Base-by-base conservation (phyloP, 2,113 vertebrate genomes). In the Nycticorax nycticorax region DNA sequence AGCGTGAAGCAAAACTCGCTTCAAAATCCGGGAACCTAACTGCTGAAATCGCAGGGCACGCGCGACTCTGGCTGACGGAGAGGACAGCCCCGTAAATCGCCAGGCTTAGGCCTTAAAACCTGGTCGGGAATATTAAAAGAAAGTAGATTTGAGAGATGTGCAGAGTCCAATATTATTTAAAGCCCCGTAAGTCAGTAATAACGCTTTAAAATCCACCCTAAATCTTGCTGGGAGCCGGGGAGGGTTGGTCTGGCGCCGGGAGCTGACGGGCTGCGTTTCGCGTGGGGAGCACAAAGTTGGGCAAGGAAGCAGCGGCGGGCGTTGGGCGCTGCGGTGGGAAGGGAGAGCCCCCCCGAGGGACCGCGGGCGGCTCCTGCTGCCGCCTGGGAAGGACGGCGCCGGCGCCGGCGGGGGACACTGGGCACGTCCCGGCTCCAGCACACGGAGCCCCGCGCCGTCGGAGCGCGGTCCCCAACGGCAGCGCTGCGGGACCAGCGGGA, bases 181-280 rank as follows among this genome's bases (percentile, higher is more conserved):
- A 96, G 93, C 81, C 85, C 90, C 76, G 5, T 95, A 97, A 97
- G 92, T 93, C 95, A 88, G 78, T 75, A 88, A 95, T 53, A 96
- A 91, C 2, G 0, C 62, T 88, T 93, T 92, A 85, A 93, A 95
- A 92, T 85, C 91, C 91, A 66, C 85, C 56, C 86, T 81, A 93
- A 93, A 92, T 89, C 96, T 81, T 33, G 19, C 60, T 52, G 41
- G 88, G 55, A 88, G 91, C 47, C 0, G 3, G 57, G 41, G 47
- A 71, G 69, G 68, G 71, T 20, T 57, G 59, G 55, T 83, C 60
- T 63, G 78, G 33, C 1, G 3, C n/a, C 0, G 8, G 68, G 60
- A 87, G 74, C 12, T 6, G 85, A 28, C 3, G 27, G 55, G 63
- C 50, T 76, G 9, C 27, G 0, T 37, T 20, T 17, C 11, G 9